Percentiles rank a stretch among this genome's conserved stretches.
Evolutionary conservation across 2,113 vertebrate species (phyloP).

Genomic region (Ibidorhyncha struthersii): DNA sequence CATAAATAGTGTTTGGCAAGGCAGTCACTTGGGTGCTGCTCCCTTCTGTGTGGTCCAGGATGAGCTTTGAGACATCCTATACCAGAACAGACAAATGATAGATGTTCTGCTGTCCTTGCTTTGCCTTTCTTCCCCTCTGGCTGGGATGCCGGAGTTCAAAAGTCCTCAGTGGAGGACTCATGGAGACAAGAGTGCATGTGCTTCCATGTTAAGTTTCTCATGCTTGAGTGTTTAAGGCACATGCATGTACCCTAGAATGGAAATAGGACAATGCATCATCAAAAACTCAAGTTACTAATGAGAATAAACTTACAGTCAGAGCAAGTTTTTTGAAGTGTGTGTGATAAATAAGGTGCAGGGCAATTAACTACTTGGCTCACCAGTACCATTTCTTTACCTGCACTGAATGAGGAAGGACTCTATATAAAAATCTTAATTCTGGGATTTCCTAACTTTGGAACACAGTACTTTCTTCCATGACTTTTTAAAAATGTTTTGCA

Average conservation of each 20-base stretch:
- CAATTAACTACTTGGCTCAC: neutral
- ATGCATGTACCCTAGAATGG: neutral
- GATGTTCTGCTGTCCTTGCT: neutral
- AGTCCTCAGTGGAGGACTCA: neutral
- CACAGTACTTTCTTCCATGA: neutral
- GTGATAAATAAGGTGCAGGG: rapidly evolving
- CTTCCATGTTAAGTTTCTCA: neutral
- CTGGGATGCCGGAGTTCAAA: neutral
- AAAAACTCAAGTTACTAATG: neutral
- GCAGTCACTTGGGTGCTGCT: neutral
- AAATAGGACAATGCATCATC: neutral
- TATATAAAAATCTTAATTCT: neutral
- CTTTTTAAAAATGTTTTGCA: neutral
- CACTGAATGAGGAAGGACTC: neutral
- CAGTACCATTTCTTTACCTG: neutral
- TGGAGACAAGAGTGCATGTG: neutral
- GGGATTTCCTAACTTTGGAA: neutral
- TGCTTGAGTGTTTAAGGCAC: neutral
- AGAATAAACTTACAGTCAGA: neutral
- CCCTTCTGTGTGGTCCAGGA: neutral
- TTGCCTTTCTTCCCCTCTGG: neutral
- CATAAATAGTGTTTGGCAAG: neutral
- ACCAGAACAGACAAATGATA: neutral
- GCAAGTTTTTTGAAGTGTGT: neutral
- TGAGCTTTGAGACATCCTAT: neutral